Base-by-base conservation (phyloP, 2,888 invertebrate species). In the Argynnis bischoffii region DNA sequence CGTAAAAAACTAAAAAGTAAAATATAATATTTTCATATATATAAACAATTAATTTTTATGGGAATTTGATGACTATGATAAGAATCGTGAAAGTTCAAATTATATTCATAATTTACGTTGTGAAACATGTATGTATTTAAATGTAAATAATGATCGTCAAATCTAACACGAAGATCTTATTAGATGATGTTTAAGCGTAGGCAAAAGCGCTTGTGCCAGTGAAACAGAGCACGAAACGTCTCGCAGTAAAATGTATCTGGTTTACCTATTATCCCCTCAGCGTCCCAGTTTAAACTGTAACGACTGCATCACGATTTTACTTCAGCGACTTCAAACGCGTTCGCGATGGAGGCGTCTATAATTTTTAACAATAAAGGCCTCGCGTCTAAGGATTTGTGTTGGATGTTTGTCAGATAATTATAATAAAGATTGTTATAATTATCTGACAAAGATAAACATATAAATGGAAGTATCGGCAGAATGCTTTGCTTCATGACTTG, bases 171-270 rank as follows among this genome's bases (percentile, higher is more conserved):
- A 11, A 41, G 35, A 41, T 1, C 35, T 0, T 41, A 41, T 41
- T 11, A 41, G 35, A 35, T 8, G 35, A 35, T 35, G 47, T 59
- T 59, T 26, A 26, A 26, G 6, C 26, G 48, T 3, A 21, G 11
- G 26, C 13, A 48, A n/a, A n/a, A 59, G 61, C 18, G 41, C 67
- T 69, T 69, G 71, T 66, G 55, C 64, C 41, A 65, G 66, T 54
- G 84, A 88, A 90, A 86, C 89, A 89, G 90, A 89, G 87, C 89
- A 87, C 85, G 84, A 82, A 83, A 76, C 78, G 79, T 83, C 78
- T 80, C 80, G 77, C 75, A 75, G 74, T 71, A 68, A 71, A 70
- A 72, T 72, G 66, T 74, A 75, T 74, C 76, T 76, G 77, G 74
- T 73, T 69, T 74, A 71, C 65, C 71, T 72, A 72, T 76, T 77